Percentiles rank a stretch among this genome's conserved stretches.
phyloP scores from a whole-genome alignment of 2,113 vertebrate genomes.

The Microtus montanus region DNA sequence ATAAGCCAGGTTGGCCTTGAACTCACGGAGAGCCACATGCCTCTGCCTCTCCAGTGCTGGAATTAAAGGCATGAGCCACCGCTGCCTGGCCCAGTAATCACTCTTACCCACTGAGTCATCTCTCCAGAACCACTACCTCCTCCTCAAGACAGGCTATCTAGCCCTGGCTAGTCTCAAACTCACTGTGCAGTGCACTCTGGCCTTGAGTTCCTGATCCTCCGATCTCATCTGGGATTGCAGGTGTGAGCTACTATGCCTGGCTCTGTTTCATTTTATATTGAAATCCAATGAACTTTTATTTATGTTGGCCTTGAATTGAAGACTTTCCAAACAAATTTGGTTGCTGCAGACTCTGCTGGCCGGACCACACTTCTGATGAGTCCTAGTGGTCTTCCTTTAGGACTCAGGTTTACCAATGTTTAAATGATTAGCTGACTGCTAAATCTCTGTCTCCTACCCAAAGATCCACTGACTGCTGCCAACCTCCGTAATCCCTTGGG shows the following conservation, averaged over 20 bases:
- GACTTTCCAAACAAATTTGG: slow-evolving; percentile 11
- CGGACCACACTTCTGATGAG: background rate
- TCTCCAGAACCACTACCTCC: background rate
- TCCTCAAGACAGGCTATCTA: background rate
- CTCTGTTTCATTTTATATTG: background rate
- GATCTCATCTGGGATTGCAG: too few relatives aligned
- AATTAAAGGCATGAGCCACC: background rate
- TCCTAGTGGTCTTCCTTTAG: background rate
- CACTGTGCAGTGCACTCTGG: background rate
- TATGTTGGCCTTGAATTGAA: background rate
- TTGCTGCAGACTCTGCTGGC: background rate
- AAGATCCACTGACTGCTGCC: background rate
- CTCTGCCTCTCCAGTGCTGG: background rate
- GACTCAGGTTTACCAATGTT: background rate
- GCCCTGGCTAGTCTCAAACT: background rate
- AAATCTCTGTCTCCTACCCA: background rate
- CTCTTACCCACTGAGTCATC: background rate
- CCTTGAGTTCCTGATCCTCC: background rate
- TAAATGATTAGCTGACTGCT: background rate
- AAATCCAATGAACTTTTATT: background rate
- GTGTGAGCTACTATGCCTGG: background rate
- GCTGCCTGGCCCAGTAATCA: background rate
- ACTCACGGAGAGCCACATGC: background rate
- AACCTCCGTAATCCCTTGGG: background rate
- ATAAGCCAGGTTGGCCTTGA: background rate